Percentiles rank a stretch among this genome's conserved stretches.
Conservation (phyloP, 2,113 vertebrate genomes). For the Eurypyga helias region DNA sequence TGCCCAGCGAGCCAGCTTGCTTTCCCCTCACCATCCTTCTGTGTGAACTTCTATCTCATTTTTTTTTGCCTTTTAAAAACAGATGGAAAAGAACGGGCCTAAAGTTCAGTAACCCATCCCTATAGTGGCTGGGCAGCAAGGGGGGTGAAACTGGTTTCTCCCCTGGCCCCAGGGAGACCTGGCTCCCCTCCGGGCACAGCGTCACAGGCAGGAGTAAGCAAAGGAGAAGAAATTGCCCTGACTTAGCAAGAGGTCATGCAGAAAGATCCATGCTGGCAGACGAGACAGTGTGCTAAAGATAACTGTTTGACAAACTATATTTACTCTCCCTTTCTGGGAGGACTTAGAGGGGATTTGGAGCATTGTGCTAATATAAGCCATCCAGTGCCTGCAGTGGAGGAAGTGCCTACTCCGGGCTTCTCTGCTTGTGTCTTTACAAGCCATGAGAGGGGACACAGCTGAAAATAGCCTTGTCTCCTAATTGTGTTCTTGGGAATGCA, state of each 20-base stretch:
- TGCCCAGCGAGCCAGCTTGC: background rate
- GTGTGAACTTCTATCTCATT: background rate
- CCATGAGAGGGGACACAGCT: background rate
- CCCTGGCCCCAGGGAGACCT: background rate
- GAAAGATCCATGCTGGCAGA: slow-evolving; percentile 61
- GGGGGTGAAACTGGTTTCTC: background rate
- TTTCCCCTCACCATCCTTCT: background rate
- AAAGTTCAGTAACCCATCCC: background rate
- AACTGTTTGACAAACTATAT: slow-evolving; percentile 69
- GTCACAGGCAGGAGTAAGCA: background rate
- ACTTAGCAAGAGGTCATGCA: slow-evolving; percentile 65
- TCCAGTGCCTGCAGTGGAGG: slow-evolving; percentile 41
- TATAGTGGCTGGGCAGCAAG: background rate
- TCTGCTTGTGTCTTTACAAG: slow-evolving; percentile 53
- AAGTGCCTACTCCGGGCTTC: slow-evolving; percentile 9
- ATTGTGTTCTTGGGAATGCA: slow-evolving; percentile 47
- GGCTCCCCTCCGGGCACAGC: background rate
- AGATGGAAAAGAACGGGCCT: background rate
- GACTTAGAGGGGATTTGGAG: slow-evolving; percentile 71
- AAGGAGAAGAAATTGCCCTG: slow-evolving; percentile 55
- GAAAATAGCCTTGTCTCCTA: slow-evolving; percentile 53
- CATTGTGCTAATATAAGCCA: slow-evolving; percentile 66
- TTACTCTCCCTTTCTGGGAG: slow-evolving; percentile 69
- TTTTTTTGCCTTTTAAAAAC: background rate
- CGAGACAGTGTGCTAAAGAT: slow-evolving; percentile 67